Evolutionary conservation across 2,113 vertebrate species (phyloP).

Genomic region (Passer montanus): DNA sequence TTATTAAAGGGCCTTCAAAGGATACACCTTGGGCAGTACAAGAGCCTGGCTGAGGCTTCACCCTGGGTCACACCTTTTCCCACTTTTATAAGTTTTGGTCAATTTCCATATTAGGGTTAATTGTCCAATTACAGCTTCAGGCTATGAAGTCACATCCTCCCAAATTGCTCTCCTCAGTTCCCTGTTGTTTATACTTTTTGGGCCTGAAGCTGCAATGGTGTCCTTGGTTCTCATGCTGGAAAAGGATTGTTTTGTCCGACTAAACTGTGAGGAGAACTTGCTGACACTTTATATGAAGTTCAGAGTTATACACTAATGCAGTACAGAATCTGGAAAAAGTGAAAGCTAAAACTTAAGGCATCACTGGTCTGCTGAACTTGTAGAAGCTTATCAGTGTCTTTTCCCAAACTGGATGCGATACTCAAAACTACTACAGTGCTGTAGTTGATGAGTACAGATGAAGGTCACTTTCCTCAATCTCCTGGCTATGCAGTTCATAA

Average conservation of each 20-base stretch:
- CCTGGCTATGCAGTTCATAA: accelerated
- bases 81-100: not conserved
- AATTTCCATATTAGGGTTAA: not conserved
- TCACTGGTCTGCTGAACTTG: not conserved
- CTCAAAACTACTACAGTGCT: not conserved
- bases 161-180: not conserved
- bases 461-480: not conserved
- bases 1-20: not conserved
- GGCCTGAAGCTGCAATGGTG: not conserved
- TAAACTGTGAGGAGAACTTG: not conserved
- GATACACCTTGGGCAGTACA: not conserved
- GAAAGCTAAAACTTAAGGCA: not conserved
- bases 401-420: not conserved
- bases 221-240: not conserved
- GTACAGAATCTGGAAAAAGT: not conserved
- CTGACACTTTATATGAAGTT: too few relatives aligned
- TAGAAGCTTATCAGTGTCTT: not conserved
- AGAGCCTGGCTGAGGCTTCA: too few relatives aligned
- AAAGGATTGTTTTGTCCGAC: not conserved
- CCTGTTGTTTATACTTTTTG: not conserved
- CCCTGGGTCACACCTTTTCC: accelerated
- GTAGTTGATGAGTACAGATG: not conserved
- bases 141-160: not conserved
- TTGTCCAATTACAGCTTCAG: not conserved
- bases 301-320: not conserved